These are phyloP conservation scores for Aegotheles bennettii DNA, from an alignment of 2,113 vertebrate genomes.

Conservation along the genomic window DNA sequence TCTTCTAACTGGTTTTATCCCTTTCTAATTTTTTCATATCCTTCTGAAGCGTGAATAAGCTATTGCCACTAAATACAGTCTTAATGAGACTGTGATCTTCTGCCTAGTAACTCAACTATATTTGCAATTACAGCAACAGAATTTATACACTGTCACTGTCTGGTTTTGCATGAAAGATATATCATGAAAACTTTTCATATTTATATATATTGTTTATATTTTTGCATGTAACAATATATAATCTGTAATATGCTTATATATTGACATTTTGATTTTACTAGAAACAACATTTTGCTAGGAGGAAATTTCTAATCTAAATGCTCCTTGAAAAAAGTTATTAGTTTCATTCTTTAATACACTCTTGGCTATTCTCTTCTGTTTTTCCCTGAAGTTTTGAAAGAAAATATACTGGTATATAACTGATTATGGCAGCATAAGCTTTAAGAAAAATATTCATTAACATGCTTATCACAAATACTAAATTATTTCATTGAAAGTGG, in stretches of 20 bases:
- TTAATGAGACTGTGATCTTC: not conserved
- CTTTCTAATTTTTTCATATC: not conserved
- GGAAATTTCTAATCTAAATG: not conserved
- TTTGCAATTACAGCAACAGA: not conserved
- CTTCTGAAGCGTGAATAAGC: not conserved
- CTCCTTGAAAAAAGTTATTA: not conserved
- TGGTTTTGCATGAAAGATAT: not conserved
- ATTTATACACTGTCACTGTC: not conserved
- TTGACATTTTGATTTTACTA: not conserved
- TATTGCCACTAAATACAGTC: not conserved
- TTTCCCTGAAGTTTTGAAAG: not conserved
- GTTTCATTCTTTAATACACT: not conserved
- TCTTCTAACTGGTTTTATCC: not conserved
- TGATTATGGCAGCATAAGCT: not conserved
- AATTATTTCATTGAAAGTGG: not conserved
- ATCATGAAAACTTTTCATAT: not conserved
- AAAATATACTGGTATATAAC: not conserved
- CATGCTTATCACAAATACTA: not conserved
- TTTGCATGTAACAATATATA: not conserved
- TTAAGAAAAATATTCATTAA: constrained; percentile 8
- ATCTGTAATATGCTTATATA: not conserved
- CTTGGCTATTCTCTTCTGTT: not conserved
- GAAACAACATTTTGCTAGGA: not conserved
- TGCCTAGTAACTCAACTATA: not conserved
- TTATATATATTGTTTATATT: not conserved